Conservation (phyloP, 2,113 vertebrate species). For the Etia nguti region DNA sequence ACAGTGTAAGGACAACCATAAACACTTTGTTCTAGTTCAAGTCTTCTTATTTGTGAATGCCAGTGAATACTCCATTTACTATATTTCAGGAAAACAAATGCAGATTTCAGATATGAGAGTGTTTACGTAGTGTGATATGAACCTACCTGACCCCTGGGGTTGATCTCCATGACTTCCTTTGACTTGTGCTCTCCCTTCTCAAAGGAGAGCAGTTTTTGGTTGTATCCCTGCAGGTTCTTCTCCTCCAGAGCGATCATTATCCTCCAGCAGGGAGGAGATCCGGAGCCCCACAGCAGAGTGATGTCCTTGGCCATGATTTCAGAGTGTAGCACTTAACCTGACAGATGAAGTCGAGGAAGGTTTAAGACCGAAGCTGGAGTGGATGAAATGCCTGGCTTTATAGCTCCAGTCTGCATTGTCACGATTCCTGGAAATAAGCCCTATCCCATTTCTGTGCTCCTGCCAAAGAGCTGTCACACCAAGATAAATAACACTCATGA, state of each 20-base stretch:
- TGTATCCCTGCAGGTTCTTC: slow-evolving; percentile 68
- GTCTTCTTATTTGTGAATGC: neutral
- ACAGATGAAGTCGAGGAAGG: neutral
- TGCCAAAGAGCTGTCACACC: neutral
- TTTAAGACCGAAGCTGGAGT: neutral
- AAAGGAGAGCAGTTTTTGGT: slow-evolving; percentile 60
- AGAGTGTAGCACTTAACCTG: neutral
- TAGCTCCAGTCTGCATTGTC: neutral
- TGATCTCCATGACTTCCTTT: slow-evolving; percentile 49
- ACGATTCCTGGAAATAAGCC: slow-evolving; percentile 5
- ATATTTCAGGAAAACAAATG: neutral
- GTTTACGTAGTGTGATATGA: neutral
- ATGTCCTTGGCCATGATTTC: slow-evolving; percentile 65
- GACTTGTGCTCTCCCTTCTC: slow-evolving; percentile 31
- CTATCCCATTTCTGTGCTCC: slow-evolving; percentile 9
- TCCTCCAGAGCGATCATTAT: slow-evolving; percentile 71
- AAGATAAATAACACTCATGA: neutral
- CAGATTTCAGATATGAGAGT: neutral
- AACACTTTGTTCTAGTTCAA: neutral
- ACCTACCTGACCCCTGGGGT: slow-evolving; percentile 70
- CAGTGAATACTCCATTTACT: neutral
- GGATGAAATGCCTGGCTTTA: neutral
- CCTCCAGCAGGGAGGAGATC: slow-evolving; percentile 76
- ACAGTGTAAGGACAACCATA: neutral
- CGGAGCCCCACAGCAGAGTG: slow-evolving; percentile 66